Conservation (phyloP, 1,140 invertebrate genomes). For the Augochlora pura region DNA sequence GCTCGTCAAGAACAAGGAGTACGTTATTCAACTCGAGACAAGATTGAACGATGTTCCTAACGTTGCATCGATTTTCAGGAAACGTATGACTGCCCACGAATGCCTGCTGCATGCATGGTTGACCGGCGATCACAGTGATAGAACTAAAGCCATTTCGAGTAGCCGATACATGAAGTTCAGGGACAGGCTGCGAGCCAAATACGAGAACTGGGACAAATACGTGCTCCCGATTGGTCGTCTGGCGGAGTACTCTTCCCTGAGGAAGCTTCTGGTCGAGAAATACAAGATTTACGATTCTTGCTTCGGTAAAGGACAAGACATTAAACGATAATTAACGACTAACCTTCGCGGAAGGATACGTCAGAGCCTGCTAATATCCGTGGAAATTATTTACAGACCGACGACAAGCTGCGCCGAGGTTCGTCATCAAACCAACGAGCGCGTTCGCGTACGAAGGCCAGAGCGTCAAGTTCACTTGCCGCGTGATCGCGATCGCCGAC, state of each 20-base stretch:
- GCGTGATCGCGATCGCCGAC: conserved; percentile 95
- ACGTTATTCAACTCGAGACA: conserved; percentile 73
- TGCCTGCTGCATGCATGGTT: conserved; percentile 98
- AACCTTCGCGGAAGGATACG: too few species aligned
- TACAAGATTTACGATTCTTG: conserved; percentile 97
- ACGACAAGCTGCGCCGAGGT: conserved; percentile 97
- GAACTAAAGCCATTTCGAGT: conserved; percentile 89
- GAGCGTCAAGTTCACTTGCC: conserved; percentile 97
- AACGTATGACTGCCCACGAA: conserved; percentile 98
- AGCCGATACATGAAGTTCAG: conserved; percentile 92
- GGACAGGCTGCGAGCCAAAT: conserved; percentile 91
- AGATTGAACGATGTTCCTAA: neutral
- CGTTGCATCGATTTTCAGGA: conserved; percentile 81
- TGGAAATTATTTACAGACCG: conserved; percentile 85
- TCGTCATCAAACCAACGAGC: conserved; percentile 97
- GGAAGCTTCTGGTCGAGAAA: conserved; percentile 97
- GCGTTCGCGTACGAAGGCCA: conserved; percentile 98
- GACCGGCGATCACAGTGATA: conserved; percentile 88
- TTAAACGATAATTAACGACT: neutral
- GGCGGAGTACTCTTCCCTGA: conserved; percentile 98
- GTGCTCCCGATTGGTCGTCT: conserved; percentile 96
- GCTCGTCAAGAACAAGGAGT: conserved; percentile 96
- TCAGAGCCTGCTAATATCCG: too few species aligned
- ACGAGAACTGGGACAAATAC: conserved; percentile 95
- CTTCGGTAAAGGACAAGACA: conserved; percentile 85